Evolutionary conservation across 1,140 invertebrate genomes (phyloP).

Genomic region (Drosophila sulfurigaster): DNA sequence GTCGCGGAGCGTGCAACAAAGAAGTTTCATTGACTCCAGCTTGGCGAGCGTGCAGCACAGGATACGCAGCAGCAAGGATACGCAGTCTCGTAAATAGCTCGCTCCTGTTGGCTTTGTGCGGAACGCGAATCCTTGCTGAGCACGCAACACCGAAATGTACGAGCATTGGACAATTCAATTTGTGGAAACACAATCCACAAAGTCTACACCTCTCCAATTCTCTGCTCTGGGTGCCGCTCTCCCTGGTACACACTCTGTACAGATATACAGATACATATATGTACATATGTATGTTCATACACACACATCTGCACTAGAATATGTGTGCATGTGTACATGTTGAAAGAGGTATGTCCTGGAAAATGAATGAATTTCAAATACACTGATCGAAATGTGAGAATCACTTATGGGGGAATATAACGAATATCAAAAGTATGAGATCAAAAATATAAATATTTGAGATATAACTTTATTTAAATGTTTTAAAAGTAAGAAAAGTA

Average conservation of each 20-base stretch:
- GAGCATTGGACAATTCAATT: slow-evolving; percentile 37
- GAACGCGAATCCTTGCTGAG: slow-evolving; percentile 41
- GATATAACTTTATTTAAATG: no score
- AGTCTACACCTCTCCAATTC: slow-evolving; percentile 42
- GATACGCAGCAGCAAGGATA: slow-evolving; percentile 28
- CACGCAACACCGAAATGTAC: slow-evolving; percentile 47
- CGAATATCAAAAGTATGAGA: no score
- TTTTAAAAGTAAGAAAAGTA: no score
- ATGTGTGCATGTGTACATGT: not conserved
- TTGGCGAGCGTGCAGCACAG: slow-evolving; percentile 25
- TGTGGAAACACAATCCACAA: slow-evolving; percentile 70
- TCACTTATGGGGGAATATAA: not conserved
- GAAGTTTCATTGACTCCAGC: slow-evolving; percentile 82
- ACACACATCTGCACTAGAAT: no score
- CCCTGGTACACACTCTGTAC: slow-evolving; percentile 22
- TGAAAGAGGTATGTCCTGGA: slow-evolving; percentile 50
- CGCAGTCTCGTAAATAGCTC: slow-evolving; percentile 58
- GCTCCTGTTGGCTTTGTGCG: slow-evolving; percentile 29
- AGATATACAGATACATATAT: not conserved
- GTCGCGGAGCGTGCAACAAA: slow-evolving; percentile 72
- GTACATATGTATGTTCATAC: not conserved
- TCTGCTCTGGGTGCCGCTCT: slow-evolving; percentile 48
- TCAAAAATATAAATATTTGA: no score
- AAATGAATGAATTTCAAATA: slow-evolving; percentile 53
- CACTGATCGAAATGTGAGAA: slow-evolving; percentile 34